Evolutionary conservation across 2,888 invertebrate genomes (phyloP).

Genomic region (Choreutis nemorana): DNA sequence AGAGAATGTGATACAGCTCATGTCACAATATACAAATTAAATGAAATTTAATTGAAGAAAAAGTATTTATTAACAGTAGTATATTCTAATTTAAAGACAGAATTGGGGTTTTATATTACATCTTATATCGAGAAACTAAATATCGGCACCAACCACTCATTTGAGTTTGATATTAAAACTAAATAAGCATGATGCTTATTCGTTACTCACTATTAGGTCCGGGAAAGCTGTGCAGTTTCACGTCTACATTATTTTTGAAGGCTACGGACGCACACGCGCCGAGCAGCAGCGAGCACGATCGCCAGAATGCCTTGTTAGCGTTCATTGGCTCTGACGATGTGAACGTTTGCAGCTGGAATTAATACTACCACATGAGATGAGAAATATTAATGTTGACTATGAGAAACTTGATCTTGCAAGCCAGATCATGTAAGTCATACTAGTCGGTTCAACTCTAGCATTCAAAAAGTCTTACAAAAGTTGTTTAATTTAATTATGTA

Average conservation of each 20-base stretch:
- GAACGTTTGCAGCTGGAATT: constrained; percentile 65
- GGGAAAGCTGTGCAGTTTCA: constrained; percentile 91
- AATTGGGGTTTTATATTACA: no score
- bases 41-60: constrained; percentile 1
- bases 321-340: constrained; percentile 65
- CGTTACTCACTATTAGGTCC: constrained; percentile 77
- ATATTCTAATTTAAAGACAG: no score
- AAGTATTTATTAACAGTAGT: no score
- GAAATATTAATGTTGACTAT: not conserved
- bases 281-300: constrained; percentile 88
- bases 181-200: not conserved
- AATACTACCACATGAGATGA: not conserved
- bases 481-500: no score
- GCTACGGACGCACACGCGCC: constrained; percentile 80
- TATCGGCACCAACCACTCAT: no score
- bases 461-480: no score
- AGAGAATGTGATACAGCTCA: no score
- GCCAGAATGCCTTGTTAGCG: constrained; percentile 89
- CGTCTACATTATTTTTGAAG: constrained; percentile 79
- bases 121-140: no score
- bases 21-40: no score
- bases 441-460: no score
- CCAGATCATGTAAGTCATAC: no score
- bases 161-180: not conserved
- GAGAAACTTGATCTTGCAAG: no score